Evolutionary conservation across 92 coral and sea anemone genomes (phyloP).

Genomic region (Phenganax stokvisi): DNA sequence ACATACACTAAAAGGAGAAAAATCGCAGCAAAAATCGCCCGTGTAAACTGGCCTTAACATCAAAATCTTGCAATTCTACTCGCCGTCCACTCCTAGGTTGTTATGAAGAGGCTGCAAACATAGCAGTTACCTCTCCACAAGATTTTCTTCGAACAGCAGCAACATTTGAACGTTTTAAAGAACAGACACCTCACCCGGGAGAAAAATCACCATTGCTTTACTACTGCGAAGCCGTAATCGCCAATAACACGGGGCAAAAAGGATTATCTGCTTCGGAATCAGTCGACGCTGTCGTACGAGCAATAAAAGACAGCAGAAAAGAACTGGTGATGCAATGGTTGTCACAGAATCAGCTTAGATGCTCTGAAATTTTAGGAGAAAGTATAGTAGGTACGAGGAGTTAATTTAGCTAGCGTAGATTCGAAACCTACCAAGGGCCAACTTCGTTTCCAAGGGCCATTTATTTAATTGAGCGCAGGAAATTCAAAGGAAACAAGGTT

Average conservation of each 20-base stretch:
- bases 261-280: conserved; percentile 21
- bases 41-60: no score
- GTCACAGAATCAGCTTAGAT: conserved; percentile 15
- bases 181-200: conserved; percentile 4
- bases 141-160: conserved; percentile 27
- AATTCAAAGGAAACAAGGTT: no score
- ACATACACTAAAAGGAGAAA: no score
- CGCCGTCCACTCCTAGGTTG: neutral
- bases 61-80: no score
- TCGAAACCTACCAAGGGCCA: no score
- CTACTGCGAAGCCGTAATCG: conserved; percentile 33
- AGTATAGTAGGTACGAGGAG: neutral
- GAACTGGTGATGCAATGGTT: conserved; percentile 26
- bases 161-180: conserved; percentile 35
- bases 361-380: conserved; percentile 14
- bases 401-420: no score
- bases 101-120: conserved; percentile 28
- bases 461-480: no score
- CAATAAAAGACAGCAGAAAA: conserved; percentile 3
- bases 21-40: no score
- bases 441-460: no score
- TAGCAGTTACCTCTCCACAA: conserved; percentile 29
- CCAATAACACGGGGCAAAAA: conserved; percentile 11
- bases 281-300: conserved; percentile 11
- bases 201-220: conserved; percentile 26